These are phyloP conservation scores for Neoarius graeffei DNA, from an alignment of 2,113 vertebrate genomes.

Conservation along the genomic window DNA sequence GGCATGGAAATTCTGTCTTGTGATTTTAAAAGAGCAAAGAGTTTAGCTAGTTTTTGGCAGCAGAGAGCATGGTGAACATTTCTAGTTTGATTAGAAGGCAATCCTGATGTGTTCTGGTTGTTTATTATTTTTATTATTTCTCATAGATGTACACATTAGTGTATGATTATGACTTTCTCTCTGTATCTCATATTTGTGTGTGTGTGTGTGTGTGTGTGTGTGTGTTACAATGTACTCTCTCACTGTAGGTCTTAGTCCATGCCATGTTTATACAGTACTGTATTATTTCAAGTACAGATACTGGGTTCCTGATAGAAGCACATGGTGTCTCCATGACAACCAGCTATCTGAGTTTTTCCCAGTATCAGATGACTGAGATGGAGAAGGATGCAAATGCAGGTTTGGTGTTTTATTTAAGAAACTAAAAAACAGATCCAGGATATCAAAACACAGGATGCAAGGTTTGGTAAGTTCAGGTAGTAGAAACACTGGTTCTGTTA, in stretches of 20 bases:
- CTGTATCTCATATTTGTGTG: too few relatives aligned
- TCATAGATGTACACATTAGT: too few relatives aligned
- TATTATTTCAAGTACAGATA: not conserved
- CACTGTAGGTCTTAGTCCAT: not conserved
- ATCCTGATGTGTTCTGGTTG: not conserved
- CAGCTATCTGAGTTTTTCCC: not conserved
- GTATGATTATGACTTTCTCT: too few relatives aligned
- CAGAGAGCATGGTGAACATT: not conserved
- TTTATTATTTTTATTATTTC: not conserved
- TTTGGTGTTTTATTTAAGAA: too few relatives aligned
- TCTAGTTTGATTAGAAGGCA: not conserved
- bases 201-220: too few relatives aligned
- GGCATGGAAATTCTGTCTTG: not conserved
- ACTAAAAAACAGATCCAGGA: too few relatives aligned
- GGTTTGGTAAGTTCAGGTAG: too few relatives aligned
- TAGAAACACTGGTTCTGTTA: too few relatives aligned
- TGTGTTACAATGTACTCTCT: not conserved
- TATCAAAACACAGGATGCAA: too few relatives aligned
- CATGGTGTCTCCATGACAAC: not conserved
- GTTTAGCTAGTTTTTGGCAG: not conserved
- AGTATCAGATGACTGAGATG: not conserved
- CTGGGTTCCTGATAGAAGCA: not conserved
- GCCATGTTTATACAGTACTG: not conserved
- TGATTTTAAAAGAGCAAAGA: not conserved
- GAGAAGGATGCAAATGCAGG: too few relatives aligned